These are phyloP conservation scores for Onychomys leucogaster DNA, from an alignment of 2,797 vertebrate genomes.

Conservation along the genomic window DNA sequence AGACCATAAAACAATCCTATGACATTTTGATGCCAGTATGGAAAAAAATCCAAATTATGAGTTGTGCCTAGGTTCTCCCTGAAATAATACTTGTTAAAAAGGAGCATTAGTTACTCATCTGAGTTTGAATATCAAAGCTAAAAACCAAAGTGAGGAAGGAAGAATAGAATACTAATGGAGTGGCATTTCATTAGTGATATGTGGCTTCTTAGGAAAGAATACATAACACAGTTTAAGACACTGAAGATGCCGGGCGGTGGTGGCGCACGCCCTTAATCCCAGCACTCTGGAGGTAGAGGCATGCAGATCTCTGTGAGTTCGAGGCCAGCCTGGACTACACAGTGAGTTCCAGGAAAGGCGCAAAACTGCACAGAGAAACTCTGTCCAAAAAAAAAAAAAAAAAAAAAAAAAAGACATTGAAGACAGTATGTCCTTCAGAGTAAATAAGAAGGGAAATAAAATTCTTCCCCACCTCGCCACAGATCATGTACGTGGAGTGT, in stretches of 20 bases:
- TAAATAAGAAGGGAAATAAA: slow-evolving; percentile 46
- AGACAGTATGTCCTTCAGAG: slow-evolving; percentile 32
- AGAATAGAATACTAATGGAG: slow-evolving; percentile 6
- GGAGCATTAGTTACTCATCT: background rate
- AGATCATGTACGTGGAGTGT: background rate
- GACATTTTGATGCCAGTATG: background rate
- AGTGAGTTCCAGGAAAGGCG: too few species aligned
- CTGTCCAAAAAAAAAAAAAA: too few species aligned
- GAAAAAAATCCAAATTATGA: slow-evolving; percentile 26
- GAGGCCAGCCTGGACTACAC: too few species aligned
- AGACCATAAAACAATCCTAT: background rate
- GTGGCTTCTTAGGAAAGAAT: slow-evolving; percentile 20
- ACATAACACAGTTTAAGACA: background rate
- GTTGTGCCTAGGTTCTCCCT: background rate
- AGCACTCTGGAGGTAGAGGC: too few species aligned
- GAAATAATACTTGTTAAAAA: slow-evolving; percentile 21
- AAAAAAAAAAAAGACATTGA: background rate
- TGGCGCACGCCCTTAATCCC: too few species aligned
- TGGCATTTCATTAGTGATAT: slow-evolving; percentile 30
- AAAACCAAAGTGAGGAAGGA: slow-evolving; percentile 47
- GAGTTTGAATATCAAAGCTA: slow-evolving; percentile 20
- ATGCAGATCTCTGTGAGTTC: too few species aligned
- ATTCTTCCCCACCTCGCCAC: background rate
- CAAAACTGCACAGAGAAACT: too few species aligned
- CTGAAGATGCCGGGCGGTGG: too few species aligned